Evolutionary conservation across 2,888 invertebrate genomes (phyloP).

Genomic region (Chloroclystis v-ata): DNA sequence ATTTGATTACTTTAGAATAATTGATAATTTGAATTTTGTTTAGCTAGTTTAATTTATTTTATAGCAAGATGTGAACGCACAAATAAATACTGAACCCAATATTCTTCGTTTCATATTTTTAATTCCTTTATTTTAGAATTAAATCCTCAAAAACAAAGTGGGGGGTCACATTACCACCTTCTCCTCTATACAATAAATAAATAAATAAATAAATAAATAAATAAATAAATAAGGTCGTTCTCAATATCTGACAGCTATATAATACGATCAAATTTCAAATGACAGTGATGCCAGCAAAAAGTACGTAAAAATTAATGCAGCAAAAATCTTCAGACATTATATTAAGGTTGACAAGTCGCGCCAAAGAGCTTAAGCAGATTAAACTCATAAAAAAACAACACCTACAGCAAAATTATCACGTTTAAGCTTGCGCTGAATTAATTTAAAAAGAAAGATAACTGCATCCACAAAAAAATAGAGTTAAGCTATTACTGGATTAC

Average conservation of each 20-base stretch:
- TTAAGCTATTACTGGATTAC: constrained; percentile 11
- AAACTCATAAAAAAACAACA: constrained; percentile 36
- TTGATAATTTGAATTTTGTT: too few relatives aligned
- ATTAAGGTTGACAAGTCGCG: constrained; percentile 43
- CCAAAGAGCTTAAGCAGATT: constrained; percentile 38
- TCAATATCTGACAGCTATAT: constrained; percentile 17
- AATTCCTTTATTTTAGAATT: too few relatives aligned
- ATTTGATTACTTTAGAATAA: too few relatives aligned
- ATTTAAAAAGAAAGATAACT: constrained; percentile 20
- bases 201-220: too few relatives aligned
- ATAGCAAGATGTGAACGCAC: too few relatives aligned
- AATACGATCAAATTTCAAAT: constrained; percentile 20
- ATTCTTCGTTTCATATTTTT: too few relatives aligned
- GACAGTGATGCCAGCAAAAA: constrained; percentile 23
- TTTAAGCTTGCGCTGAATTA: too few relatives aligned
- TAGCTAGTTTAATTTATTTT: too few relatives aligned
- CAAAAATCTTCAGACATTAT: constrained; percentile 25
- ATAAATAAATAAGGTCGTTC: constrained; percentile 13
- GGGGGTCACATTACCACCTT: too few relatives aligned
- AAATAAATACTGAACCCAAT: too few relatives aligned
- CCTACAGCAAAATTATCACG: constrained; percentile 44
- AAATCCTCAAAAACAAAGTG: too few relatives aligned
- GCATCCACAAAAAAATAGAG: constrained; percentile 14
- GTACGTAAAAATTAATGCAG: constrained; percentile 22
- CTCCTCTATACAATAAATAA: too few relatives aligned